A percentile compares a stretch with the other conserved stretches of the same genome.
Evolutionary conservation across 2,888 invertebrate genomes (phyloP).

Genomic region (Gastrophysa polygoni): DNA sequence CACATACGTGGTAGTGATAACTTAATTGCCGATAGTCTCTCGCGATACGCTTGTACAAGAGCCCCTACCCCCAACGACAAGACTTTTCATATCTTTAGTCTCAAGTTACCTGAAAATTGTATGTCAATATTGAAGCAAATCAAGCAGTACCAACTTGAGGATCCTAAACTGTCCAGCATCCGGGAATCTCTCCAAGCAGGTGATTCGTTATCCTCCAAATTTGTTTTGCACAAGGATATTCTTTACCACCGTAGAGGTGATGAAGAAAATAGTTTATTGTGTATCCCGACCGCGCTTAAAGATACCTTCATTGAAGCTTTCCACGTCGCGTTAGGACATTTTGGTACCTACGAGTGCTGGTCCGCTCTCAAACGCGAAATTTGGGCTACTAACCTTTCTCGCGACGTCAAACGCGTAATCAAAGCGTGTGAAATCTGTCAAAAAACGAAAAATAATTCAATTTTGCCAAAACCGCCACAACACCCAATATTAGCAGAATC

Average conservation of each 20-base stretch:
- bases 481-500: constrained; percentile 1
- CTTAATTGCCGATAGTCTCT: constrained; percentile 41
- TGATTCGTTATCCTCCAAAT: background rate
- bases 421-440: background rate
- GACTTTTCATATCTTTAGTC: constrained; percentile 4
- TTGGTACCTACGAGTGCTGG: constrained; percentile 13
- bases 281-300: background rate
- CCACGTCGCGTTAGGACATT: constrained; percentile 13
- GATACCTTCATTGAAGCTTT: constrained; percentile 9
- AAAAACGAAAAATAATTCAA: background rate
- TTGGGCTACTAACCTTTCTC: constrained; percentile 7
- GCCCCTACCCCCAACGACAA: constrained; percentile 21
- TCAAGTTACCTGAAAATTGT: background rate
- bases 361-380: constrained; percentile 8
- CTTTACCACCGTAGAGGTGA: background rate
- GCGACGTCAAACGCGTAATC: background rate
- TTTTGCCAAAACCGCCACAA: background rate
- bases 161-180: constrained; percentile 8
- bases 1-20: constrained; percentile 41
- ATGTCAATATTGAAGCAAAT: constrained; percentile 1
- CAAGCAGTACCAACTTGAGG: background rate
- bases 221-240: constrained; percentile 6
- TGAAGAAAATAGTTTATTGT: constrained; percentile 2
- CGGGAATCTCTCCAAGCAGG: background rate
- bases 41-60: constrained; percentile 31